A percentile compares a stretch with the other conserved stretches of the same genome.
phyloP scores from a whole-genome alignment of 2,888 invertebrate species.

The Diarsia brunnea region DNA sequence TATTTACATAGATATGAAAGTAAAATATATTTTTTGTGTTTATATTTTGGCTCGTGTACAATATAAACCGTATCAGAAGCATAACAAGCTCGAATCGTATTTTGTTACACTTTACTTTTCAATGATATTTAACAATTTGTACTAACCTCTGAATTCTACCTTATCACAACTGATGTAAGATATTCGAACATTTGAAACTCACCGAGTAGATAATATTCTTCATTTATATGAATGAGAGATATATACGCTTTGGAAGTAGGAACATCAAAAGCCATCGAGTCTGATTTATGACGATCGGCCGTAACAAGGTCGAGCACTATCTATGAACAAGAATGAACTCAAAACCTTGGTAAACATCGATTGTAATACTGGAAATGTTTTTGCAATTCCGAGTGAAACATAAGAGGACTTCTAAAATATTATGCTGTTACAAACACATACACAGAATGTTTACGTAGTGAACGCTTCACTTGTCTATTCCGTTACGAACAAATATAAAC shows the following conservation, averaged over 20 bases:
- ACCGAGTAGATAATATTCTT: neutral
- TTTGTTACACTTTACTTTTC: neutral
- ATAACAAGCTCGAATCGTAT: neutral
- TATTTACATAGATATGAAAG: slow-evolving; percentile 52
- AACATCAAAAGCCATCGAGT: slow-evolving; percentile 10
- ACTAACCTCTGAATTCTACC: neutral
- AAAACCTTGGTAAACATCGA: neutral
- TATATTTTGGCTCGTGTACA: slow-evolving; percentile 16
- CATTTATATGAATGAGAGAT: slow-evolving; percentile 4
- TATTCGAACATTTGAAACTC: neutral
- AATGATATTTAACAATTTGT: neutral
- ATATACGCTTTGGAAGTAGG: neutral
- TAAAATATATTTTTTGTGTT: slow-evolving; percentile 15
- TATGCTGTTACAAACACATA: slow-evolving; percentile 11
- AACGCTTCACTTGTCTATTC: slow-evolving; percentile 28
- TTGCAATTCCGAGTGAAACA: neutral
- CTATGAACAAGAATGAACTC: slow-evolving; percentile 28
- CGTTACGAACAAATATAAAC: slow-evolving; percentile 24
- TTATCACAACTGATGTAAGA: neutral
- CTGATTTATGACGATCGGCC: slow-evolving; percentile 9
- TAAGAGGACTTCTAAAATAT: slow-evolving; percentile 17
- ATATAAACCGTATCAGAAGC: neutral
- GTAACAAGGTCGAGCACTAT: neutral
- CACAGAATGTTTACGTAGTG: slow-evolving; percentile 1
- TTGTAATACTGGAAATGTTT: neutral